Base-by-base conservation (phyloP, 2,888 invertebrate genomes). In the Nephrotoma guestfalica region DNA sequence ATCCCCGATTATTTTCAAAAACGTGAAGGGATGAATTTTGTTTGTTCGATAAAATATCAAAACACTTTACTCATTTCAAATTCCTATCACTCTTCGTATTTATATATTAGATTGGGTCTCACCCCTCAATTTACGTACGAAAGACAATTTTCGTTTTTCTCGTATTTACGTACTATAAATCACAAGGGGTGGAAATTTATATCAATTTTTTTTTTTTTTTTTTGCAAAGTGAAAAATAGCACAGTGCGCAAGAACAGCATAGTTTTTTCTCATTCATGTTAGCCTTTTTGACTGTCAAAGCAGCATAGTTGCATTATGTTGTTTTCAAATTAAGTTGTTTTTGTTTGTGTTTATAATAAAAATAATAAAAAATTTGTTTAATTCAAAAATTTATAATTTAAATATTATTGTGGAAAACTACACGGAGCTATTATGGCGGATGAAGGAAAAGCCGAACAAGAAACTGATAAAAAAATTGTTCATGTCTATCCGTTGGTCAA, bases 401-500 rank as follows among this genome's bases (percentile, higher is more conserved):
- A 71, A 71, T 71, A 71, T 57, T 7, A 30, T 71, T 7, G 71
- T 47, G 30, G 13, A 18, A 71, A 71, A 30, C 4, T 71, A 71
- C 4, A 7, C 9, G 30, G 71, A 71, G 30, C 71, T 30, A 30
- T 83, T 87, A 91, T 91, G 91, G 91, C 89, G 87, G 91, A 91
- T 86, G 91, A 91, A 86, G 90, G 88, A 86, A 89, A 90, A 88
- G 89, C 88, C 83, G 91, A 89, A 88, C 86, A 85, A 47, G 90
- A 91, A 87, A 88, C 88, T 45, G 91, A 92, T 86, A 96, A 95
- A 90, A 95, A 95, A 92, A 93, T 95, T 86, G 92, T 96, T 87
- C 96, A 96, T 89, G 96, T 95, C 2, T 97, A 97, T 93, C 96
- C 97, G 51, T 92, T 97, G 87, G 94, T 97, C 88, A 93, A 96